These are phyloP conservation scores for Acanthurus tractus DNA, from an alignment of 2,797 vertebrate genomes.

Conservation along the genomic window DNA sequence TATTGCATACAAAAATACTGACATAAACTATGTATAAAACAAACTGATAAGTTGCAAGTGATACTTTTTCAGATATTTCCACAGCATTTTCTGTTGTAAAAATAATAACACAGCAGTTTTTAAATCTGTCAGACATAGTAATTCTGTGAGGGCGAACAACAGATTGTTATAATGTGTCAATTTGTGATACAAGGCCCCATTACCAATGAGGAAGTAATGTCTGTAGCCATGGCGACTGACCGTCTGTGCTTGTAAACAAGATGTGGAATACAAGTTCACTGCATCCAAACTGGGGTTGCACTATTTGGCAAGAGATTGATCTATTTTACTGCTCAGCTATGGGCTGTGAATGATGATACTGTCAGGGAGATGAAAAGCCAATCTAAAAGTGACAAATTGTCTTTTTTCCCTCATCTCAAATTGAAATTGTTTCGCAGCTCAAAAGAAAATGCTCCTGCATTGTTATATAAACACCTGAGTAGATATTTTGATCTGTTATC, in stretches of 20 bases:
- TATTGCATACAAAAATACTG: not conserved
- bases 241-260: constrained; percentile 49
- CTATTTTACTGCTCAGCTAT: constrained; percentile 38
- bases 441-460: not conserved
- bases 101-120: not conserved
- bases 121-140: constrained; percentile 6
- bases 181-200: constrained; percentile 37
- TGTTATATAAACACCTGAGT: not conserved
- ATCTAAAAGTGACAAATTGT: constrained; percentile 22
- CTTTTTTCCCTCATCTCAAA: constrained; percentile 14
- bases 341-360: constrained; percentile 38
- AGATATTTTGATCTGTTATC: not conserved
- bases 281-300: constrained; percentile 31
- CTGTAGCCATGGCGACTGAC: constrained; percentile 56
- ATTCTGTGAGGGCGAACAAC: constrained; percentile 2
- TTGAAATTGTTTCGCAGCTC: not conserved
- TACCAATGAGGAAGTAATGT: constrained; percentile 38
- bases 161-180: constrained; percentile 16
- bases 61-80: not conserved
- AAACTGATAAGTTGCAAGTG: not conserved
- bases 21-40: not conserved
- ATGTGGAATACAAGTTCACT: constrained; percentile 33
- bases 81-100: not conserved
- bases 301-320: constrained; percentile 50
- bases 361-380: constrained; percentile 42